Evolutionary conservation across 2,113 vertebrate species (phyloP), one percentile per base, ranked within the genome.

Genomic region (Perca schrenkii): DNA sequence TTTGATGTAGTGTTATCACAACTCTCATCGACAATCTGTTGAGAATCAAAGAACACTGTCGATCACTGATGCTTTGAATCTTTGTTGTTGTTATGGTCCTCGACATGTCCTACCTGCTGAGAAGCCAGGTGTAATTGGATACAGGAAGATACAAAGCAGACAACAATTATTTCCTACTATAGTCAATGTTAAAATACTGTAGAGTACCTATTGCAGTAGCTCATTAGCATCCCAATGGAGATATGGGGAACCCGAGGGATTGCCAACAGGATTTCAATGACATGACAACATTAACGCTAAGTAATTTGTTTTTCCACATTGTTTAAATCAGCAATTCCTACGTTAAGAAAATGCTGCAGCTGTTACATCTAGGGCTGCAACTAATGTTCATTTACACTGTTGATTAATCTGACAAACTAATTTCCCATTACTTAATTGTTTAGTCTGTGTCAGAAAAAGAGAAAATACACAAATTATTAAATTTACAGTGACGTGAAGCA

Each of bases 121-220:
- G 84, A 88, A 81, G 91, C 89, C 91, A 83, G 90, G 53, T 84
- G 88, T 89, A 87, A 89, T 79, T 92, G 78, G 70, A 89, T 73
- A 57, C 83, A 88, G 78, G 82, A 85, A 85, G 90, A 91, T 85
- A 90, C 92, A 93, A 87, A 91, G 89, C 90, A 94, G 79, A 93
- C 47, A 92, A 92, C 74, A 94, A 93, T 80, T 74, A 84, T 64
- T 78, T 74, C n/a, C 36, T 46, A 28, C 10, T 65, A 47, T 14
- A 57, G 4, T 61, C 22, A 56, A 53, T 28, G 13, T 50, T 46
- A 43, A 57, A 75, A 64, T 34, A 69, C 62, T 69, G 10, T 56
- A 56, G 8, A 34, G 3, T 15, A 21, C 3, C 14, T 19, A 34
- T 36, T 28, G 17, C 7, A 54, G 56, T 8, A 19, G 25, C 40